Conservation (phyloP, 2,113 vertebrate species). For the Chaetorhynchus papuensis region DNA sequence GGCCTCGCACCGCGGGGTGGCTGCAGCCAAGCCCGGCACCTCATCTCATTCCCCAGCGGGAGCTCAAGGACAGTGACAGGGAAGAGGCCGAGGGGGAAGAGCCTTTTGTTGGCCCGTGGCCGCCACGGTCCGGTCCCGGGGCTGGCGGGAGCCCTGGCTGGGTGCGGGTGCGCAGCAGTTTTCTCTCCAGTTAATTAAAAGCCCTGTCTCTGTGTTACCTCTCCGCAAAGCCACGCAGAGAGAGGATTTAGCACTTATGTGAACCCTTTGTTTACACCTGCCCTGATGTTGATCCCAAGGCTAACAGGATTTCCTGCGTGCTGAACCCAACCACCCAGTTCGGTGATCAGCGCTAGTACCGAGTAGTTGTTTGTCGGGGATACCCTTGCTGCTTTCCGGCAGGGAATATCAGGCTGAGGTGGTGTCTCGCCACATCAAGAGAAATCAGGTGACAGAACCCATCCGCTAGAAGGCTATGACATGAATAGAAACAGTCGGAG, state of each 20-base stretch:
- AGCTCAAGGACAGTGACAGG: neutral
- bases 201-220: neutral
- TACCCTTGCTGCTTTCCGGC: neutral
- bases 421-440: neutral
- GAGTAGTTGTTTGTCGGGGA: neutral
- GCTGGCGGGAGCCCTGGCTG: neutral
- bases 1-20: neutral
- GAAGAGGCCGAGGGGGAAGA: neutral
- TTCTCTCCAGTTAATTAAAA: neutral
- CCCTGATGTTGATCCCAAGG: constrained; percentile 18
- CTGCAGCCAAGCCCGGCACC: fast-evolving
- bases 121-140: neutral
- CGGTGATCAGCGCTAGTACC: neutral
- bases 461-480: neutral
- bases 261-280: constrained; percentile 51
- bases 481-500: neutral
- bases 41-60: neutral
- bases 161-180: neutral
- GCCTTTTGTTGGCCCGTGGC: neutral
- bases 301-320: constrained; percentile 34
- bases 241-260: neutral
- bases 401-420: neutral
- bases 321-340: neutral
- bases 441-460: neutral
- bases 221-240: neutral